Conservation (phyloP, 2,888 invertebrate species). For the Spatulosminthurus flaviceps region DNA sequence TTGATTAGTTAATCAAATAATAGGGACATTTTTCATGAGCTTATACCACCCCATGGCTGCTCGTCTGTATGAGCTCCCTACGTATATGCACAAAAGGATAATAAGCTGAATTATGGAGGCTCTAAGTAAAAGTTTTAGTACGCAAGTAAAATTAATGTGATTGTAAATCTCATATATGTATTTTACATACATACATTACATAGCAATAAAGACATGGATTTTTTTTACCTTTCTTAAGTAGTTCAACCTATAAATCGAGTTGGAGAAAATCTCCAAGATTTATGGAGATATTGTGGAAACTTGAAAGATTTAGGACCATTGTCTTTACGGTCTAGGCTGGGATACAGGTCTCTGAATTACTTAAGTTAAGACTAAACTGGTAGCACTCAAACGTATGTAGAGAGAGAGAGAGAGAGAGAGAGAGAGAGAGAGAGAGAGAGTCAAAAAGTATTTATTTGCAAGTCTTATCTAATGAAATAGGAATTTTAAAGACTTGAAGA, state of each 20-base stretch:
- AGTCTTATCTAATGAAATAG: slow-evolving; percentile 10
- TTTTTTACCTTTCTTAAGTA: slow-evolving; percentile 1
- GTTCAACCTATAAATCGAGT: slow-evolving; percentile 25
- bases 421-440: too few relatives aligned
- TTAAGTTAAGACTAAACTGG: too few relatives aligned
- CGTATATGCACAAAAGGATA: too few relatives aligned
- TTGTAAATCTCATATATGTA: slow-evolving; percentile 1
- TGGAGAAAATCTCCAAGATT: background rate
- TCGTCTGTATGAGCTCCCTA: background rate
- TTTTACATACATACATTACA: background rate
- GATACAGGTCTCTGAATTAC: too few relatives aligned
- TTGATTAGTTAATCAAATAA: slow-evolving; percentile 25
- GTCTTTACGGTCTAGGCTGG: background rate
- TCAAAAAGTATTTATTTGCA: slow-evolving; percentile 5
- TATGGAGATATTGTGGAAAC: background rate
- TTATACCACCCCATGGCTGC: background rate
- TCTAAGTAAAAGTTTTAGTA: too few relatives aligned
- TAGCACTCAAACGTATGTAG: too few relatives aligned
- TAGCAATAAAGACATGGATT: background rate
- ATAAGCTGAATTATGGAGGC: too few relatives aligned
- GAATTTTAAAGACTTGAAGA: background rate
- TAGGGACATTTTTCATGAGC: background rate
- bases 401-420: too few relatives aligned
- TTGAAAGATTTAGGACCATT: slow-evolving; percentile 15
- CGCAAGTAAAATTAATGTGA: background rate